A percentile compares a stretch with the other conserved stretches of the same genome.
Evolutionary conservation across 53 echinoderm and acorn worm species (phyloP).

Genomic region (Antedon mediterranea): DNA sequence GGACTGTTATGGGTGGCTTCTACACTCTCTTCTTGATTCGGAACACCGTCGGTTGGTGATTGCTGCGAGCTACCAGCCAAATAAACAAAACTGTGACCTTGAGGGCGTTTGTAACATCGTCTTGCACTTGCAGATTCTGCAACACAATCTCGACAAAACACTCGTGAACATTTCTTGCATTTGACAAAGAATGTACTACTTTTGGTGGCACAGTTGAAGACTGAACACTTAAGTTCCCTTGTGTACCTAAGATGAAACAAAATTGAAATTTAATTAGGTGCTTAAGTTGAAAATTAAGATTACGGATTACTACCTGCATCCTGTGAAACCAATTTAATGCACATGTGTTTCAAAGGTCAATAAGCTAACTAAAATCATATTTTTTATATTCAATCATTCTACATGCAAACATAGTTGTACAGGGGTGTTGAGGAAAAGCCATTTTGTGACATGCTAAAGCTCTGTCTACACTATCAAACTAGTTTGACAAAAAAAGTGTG

Average conservation of each 20-base stretch:
- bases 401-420: no score
- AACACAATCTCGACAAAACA: conserved; percentile 64
- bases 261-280: no score
- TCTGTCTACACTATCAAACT: no score
- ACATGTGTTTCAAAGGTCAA: no score
- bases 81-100: conserved; percentile 60
- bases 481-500: no score
- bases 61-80: neutral
- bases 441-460: no score
- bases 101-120: conserved; percentile 73
- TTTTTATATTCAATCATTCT: no score
- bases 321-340: no score
- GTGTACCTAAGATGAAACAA: conserved; percentile 13
- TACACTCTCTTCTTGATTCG: neutral
- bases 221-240: conserved; percentile 39
- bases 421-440: no score
- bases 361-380: no score
- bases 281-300: no score
- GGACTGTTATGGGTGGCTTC: neutral
- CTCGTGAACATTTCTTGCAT: conserved; percentile 56
- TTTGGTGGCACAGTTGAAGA: conserved; percentile 47
- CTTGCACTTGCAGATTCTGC: conserved; percentile 48
- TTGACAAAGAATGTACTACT: conserved; percentile 32
- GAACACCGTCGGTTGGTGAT: neutral
- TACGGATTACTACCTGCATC: no score